Conservation (phyloP, 2,888 invertebrate genomes). For the Drosophila nr. perissopoda region DNA sequence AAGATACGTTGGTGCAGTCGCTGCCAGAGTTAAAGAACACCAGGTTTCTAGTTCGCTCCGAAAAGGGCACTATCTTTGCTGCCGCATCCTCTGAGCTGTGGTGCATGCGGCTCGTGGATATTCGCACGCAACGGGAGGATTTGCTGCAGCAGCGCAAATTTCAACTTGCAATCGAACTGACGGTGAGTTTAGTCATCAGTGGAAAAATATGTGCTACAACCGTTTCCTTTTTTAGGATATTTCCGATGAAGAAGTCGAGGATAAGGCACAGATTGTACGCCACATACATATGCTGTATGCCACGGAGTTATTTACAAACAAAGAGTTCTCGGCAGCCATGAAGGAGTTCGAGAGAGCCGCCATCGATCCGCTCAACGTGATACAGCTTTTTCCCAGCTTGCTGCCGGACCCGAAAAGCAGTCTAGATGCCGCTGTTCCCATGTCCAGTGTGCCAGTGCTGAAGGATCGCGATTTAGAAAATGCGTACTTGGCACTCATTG, state of each 20-base stretch:
- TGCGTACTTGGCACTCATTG: slow-evolving; percentile 94
- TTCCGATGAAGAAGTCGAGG: slow-evolving; percentile 92
- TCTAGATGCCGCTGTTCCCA: slow-evolving; percentile 61
- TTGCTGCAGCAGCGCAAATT: slow-evolving; percentile 96
- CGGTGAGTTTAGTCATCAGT: slow-evolving; percentile 87
- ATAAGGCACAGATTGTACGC: slow-evolving; percentile 92
- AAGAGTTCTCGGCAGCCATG: slow-evolving; percentile 96
- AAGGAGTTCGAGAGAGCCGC: slow-evolving; percentile 94
- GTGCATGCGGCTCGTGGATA: slow-evolving; percentile 93
- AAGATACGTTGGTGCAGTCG: slow-evolving; percentile 89
- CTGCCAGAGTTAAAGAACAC: slow-evolving; percentile 91
- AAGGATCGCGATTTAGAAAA: slow-evolving; percentile 94
- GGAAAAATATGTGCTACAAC: neutral
- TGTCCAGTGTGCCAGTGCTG: slow-evolving; percentile 84
- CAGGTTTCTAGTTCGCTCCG: slow-evolving; percentile 90
- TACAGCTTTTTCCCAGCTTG: slow-evolving; percentile 96
- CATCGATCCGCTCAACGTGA: slow-evolving; percentile 98
- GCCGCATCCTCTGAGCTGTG: slow-evolving; percentile 95
- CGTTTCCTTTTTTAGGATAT: slow-evolving; percentile 87
- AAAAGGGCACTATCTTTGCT: slow-evolving; percentile 92
- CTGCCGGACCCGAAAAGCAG: slow-evolving; percentile 82
- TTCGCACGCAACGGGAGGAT: slow-evolving; percentile 93
- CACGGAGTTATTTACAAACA: slow-evolving; percentile 95
- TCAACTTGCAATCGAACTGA: slow-evolving; percentile 95
- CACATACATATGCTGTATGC: slow-evolving; percentile 96